Evolutionary conservation across 2,797 vertebrate genomes (phyloP).

Genomic region (Danio jaintianensis): DNA sequence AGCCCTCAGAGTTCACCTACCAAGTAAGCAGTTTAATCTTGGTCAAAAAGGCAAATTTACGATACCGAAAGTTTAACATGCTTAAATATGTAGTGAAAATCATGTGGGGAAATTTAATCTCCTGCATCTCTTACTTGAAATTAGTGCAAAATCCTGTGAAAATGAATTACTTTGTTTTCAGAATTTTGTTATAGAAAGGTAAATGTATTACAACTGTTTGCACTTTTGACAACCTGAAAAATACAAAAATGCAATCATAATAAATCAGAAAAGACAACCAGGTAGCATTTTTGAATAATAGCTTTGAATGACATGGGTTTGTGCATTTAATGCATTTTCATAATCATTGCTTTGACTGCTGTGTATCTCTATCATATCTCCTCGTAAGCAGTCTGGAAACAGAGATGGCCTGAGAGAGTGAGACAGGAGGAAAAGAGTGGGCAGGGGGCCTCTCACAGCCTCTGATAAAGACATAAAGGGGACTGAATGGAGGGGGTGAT

Average conservation of each 20-base stretch:
- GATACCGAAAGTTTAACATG: not conserved
- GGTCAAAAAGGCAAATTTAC: not conserved
- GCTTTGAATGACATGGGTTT: not conserved
- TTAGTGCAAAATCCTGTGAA: not conserved
- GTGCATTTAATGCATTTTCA: not conserved
- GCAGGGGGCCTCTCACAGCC: slow-evolving; percentile 21
- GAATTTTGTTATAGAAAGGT: not conserved
- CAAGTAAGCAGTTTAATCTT: not conserved
- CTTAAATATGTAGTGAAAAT: not conserved
- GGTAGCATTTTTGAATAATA: not conserved
- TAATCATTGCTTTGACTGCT: not conserved
- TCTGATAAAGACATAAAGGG: slow-evolving; percentile 37
- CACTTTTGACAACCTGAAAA: not conserved
- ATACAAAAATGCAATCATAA: not conserved
- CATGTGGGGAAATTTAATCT: not conserved
- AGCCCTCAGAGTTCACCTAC: not conserved
- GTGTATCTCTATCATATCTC: not conserved
- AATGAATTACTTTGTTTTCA: no score
- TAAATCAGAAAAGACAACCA: not conserved
- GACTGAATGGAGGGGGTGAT: slow-evolving; percentile 35
- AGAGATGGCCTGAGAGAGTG: slow-evolving; percentile 21
- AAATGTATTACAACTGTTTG: not conserved
- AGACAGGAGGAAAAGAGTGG: slow-evolving; percentile 7
- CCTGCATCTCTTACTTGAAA: not conserved
- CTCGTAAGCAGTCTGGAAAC: slow-evolving; percentile 2